A percentile compares a stretch with the other conserved stretches of the same genome.
phyloP scores from a whole-genome alignment of 2,797 vertebrate genomes.

The Ateles fusciceps region DNA sequence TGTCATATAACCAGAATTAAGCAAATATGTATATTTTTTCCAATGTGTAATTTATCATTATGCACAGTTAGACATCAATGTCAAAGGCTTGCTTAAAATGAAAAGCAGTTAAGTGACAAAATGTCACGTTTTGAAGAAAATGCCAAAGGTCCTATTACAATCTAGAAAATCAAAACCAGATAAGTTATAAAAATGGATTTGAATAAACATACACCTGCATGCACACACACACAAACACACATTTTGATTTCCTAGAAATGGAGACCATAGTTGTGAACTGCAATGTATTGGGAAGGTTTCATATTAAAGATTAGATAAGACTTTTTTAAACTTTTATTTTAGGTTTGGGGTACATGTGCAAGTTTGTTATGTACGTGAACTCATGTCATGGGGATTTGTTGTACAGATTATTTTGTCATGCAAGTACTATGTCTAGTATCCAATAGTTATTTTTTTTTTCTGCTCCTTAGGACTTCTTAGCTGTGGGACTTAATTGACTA shows the following conservation, averaged over 20 bases:
- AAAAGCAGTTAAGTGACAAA: slow-evolving; percentile 2
- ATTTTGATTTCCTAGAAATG: background rate
- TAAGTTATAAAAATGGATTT: slow-evolving; percentile 10
- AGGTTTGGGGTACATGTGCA: background rate
- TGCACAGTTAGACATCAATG: background rate
- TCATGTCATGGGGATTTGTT: background rate
- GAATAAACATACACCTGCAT: background rate
- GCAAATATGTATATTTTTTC: background rate
- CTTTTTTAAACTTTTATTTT: background rate
- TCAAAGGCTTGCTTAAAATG: background rate
- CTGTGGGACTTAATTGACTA: background rate
- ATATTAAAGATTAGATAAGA: background rate
- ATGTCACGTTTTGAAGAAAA: background rate
- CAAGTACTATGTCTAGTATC: background rate
- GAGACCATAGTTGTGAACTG: background rate
- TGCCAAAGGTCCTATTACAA: background rate
- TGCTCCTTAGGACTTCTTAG: background rate
- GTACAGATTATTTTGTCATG: background rate
- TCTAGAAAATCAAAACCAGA: background rate
- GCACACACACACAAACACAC: background rate
- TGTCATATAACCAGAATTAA: background rate
- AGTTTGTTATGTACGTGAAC: background rate
- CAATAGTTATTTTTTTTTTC: background rate
- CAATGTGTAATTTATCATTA: background rate
- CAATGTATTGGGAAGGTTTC: background rate